phyloP scores from a whole-genome alignment of 2,113 vertebrate genomes.

The Papio anubis region DNA sequence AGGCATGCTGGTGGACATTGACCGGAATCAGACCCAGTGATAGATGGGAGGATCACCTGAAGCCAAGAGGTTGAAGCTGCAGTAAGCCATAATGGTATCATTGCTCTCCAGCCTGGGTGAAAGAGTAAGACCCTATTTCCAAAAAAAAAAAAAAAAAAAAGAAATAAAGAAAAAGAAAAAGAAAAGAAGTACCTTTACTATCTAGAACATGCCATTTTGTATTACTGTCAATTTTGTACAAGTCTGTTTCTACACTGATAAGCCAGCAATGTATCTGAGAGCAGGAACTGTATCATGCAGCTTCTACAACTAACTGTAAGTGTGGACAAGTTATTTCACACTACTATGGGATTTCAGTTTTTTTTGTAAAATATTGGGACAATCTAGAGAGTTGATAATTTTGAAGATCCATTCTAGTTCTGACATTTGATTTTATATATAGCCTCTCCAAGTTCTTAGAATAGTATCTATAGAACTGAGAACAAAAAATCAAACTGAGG shows the following conservation, averaged over 20 bases:
- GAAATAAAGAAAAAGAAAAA: background rate
- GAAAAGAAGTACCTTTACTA: background rate
- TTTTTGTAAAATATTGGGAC: background rate
- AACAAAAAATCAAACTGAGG: slow-evolving; percentile 24
- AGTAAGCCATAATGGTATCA: too few species aligned
- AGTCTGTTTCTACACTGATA: background rate
- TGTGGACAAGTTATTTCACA: background rate
- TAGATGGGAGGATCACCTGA: too few species aligned
- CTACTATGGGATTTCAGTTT: background rate
- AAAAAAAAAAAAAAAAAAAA: background rate
- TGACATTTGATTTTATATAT: background rate
- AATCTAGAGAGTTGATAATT: background rate
- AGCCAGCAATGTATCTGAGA: background rate
- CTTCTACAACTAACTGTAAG: background rate
- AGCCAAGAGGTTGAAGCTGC: too few species aligned
- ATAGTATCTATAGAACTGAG: background rate
- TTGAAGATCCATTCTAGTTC: background rate
- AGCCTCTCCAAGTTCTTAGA: background rate
- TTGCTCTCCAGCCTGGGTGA: too few species aligned
- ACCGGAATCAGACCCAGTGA: too few species aligned
- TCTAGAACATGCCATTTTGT: background rate
- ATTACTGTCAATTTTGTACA: background rate
- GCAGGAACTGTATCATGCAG: background rate
- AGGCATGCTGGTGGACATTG: too few species aligned
- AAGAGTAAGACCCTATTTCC: too few species aligned